Evolutionary conservation across 23 tunicate genomes (phyloP).

Genomic region (Trididemnum nubilum): DNA sequence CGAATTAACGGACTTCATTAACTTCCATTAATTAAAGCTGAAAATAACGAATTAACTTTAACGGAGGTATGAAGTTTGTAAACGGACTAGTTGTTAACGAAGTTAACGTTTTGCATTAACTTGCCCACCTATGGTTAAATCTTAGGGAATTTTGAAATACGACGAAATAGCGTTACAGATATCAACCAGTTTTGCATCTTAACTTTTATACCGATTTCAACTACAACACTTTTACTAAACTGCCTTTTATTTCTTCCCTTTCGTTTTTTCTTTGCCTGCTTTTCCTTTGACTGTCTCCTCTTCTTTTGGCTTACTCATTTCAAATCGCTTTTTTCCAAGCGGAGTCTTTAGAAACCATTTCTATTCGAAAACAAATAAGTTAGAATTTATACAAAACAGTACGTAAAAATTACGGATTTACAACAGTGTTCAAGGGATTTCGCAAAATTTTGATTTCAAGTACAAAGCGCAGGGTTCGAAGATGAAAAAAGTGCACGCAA

Average conservation of each 20-base stretch:
- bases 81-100: too few relatives aligned
- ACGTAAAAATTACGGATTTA: background rate
- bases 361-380: slow-evolving; percentile 20
- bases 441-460: background rate
- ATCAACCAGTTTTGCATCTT: too few relatives aligned
- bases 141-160: too few relatives aligned
- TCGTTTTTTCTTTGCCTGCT: slow-evolving; percentile 41
- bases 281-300: slow-evolving; percentile 36
- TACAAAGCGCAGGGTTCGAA: background rate
- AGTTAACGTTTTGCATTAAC: too few relatives aligned
- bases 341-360: slow-evolving; percentile 78
- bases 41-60: too few relatives aligned
- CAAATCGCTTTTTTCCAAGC: slow-evolving; percentile 67
- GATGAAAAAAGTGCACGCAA: background rate
- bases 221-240: background rate
- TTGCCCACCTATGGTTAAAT: too few relatives aligned
- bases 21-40: too few relatives aligned
- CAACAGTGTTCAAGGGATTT: background rate
- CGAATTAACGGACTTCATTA: too few relatives aligned
- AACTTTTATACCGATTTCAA: background rate
- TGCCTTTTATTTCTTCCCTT: slow-evolving; percentile 20
- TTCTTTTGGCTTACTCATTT: slow-evolving; percentile 50
- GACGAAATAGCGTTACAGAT: too few relatives aligned
- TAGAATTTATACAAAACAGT: background rate
- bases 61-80: too few relatives aligned